Evolutionary conservation across 2,888 invertebrate genomes (phyloP).

Genomic region (Pristionchus exspectatus): DNA sequence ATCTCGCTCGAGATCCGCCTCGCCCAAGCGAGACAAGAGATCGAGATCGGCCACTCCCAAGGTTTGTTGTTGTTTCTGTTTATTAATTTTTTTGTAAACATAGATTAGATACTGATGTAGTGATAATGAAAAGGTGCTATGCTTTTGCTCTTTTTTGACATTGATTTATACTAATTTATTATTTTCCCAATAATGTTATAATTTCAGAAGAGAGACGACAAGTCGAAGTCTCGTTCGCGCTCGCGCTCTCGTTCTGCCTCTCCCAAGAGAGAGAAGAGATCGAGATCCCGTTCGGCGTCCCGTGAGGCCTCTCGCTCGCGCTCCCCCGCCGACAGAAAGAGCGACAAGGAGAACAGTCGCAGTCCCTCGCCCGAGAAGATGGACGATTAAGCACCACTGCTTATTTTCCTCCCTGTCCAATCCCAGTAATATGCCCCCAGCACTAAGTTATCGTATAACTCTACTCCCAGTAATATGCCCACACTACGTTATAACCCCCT

Average conservation of each 20-base stretch:
- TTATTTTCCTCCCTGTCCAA: background rate
- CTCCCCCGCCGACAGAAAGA: constrained; percentile 41
- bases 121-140: no score
- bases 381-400: background rate
- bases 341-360: constrained; percentile 32
- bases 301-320: constrained; percentile 22
- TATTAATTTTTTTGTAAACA: no score
- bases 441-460: background rate
- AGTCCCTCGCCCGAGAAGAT: constrained; percentile 41
- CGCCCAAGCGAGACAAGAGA: background rate
- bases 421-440: background rate
- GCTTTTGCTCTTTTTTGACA: no score
- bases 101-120: no score
- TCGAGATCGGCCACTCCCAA: constrained; percentile 15
- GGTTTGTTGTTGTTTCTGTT: background rate
- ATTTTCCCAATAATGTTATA: no score
- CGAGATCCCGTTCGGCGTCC: constrained; percentile 1
- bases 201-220: constrained; percentile 10
- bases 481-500: background rate
- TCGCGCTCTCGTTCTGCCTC: constrained; percentile 26
- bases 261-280: constrained; percentile 10
- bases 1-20: constrained; percentile 20
- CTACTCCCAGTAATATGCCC: background rate
- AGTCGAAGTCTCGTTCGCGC: constrained; percentile 2
- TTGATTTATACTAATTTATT: no score